Percentiles rank a stretch among this genome's conserved stretches.
phyloP scores from a whole-genome alignment of 1,140 invertebrate species.

The Drosophila busckii region DNA sequence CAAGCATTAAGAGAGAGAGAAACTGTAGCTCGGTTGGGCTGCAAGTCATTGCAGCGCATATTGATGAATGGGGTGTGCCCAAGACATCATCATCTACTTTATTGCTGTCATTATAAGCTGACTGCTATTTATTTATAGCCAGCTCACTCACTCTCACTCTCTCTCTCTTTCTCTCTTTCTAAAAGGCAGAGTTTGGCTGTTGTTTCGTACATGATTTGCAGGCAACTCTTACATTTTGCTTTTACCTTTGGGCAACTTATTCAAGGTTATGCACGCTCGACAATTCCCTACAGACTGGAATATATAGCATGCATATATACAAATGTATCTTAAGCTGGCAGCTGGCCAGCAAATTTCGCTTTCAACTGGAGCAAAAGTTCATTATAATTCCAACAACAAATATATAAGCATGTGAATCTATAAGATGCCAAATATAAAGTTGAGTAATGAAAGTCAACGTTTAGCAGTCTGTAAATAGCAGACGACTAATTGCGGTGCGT shows the following conservation, averaged over 20 bases:
- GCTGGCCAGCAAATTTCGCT: constrained; percentile 41
- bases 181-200: constrained; percentile 26
- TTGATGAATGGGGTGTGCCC: constrained; percentile 73
- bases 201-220: constrained; percentile 10
- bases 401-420: constrained; percentile 6
- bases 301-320: neutral
- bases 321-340: constrained; percentile 35
- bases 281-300: constrained; percentile 44
- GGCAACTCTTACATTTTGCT: no score
- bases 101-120: constrained; percentile 73
- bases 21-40: constrained; percentile 16
- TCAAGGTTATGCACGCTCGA: no score
- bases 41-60: constrained; percentile 53
- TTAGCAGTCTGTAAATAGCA: no score
- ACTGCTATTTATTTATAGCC: constrained; percentile 65
- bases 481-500: no score
- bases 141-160: constrained; percentile 28
- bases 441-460: no score
- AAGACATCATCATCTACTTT: constrained; percentile 62
- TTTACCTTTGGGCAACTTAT: no score
- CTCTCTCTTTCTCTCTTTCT: constrained; percentile 12
- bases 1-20: constrained; percentile 13
- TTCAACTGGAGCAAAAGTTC: constrained; percentile 72
- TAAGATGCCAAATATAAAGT: constrained; percentile 21
- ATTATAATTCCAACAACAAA: constrained; percentile 44